Conservation (phyloP, 2,113 vertebrate genomes). For the Heterochromis multidens region DNA sequence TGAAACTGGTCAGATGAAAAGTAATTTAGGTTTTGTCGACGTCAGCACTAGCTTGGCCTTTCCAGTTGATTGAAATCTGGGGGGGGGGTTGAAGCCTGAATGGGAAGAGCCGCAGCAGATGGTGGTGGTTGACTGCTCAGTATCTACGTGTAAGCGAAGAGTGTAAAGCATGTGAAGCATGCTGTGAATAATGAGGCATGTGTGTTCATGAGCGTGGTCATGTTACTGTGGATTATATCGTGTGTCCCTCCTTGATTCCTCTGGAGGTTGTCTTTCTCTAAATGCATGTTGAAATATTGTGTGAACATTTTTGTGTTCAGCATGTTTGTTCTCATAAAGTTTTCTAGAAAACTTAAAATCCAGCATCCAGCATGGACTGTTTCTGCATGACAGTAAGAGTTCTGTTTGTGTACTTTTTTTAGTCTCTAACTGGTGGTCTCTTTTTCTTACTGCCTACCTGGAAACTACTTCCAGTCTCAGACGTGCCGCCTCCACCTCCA, state of each 20-base stretch:
- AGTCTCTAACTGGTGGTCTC: neutral
- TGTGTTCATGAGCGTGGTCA: neutral
- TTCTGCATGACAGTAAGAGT: neutral
- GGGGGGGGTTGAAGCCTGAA: neutral
- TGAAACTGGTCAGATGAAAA: neutral
- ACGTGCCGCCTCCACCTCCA: constrained; percentile 88
- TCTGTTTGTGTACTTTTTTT: neutral
- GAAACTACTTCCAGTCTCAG: constrained; percentile 79
- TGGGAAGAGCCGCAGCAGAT: neutral
- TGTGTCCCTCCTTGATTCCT: neutral
- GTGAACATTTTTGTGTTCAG: neutral
- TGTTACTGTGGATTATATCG: neutral
- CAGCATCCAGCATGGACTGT: neutral
- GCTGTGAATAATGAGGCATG: neutral
- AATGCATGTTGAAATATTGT: neutral
- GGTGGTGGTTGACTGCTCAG: neutral
- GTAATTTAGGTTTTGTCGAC: neutral
- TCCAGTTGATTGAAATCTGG: neutral
- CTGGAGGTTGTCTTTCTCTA: neutral
- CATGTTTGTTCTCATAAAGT: neutral
- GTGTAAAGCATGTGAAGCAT: neutral
- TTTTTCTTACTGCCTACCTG: neutral
- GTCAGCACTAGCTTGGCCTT: too few species aligned
- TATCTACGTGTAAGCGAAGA: neutral
- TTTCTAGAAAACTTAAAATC: neutral